Conservation (phyloP, 2,797 vertebrate genomes). For the Mormyrops attenuatus region DNA sequence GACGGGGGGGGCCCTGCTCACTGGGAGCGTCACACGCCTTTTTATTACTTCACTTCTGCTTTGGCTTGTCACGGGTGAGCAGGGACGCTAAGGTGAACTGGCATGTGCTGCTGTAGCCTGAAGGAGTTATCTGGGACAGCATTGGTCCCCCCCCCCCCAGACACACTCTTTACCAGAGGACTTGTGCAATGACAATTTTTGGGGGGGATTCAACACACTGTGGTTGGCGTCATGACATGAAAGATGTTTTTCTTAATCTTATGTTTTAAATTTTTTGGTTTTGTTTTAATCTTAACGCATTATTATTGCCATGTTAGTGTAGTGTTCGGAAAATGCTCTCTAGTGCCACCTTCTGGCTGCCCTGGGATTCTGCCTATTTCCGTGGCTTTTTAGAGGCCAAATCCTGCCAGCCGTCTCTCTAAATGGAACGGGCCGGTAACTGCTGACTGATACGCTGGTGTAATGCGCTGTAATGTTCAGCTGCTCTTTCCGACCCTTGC, state of each 20-base stretch:
- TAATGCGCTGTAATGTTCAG: background rate
- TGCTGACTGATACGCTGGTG: background rate
- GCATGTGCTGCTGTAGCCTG: background rate
- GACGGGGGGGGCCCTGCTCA: background rate
- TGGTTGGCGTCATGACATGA: background rate
- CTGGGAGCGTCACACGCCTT: background rate
- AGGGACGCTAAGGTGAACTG: background rate
- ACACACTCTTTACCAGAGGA: background rate
- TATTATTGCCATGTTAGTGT: background rate
- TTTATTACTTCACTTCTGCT: background rate
- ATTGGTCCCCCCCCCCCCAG: background rate
- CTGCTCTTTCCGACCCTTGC: background rate
- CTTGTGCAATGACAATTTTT: background rate
- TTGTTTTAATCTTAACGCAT: background rate
- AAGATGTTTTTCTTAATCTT: background rate
- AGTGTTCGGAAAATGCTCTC: background rate
- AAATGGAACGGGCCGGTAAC: background rate
- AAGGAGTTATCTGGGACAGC: background rate
- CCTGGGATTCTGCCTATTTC: background rate
- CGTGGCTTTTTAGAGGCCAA: background rate
- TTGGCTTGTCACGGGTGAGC: background rate
- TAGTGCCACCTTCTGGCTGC: background rate
- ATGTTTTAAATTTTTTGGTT: background rate
- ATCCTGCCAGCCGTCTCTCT: background rate
- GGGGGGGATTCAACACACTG: background rate